Percentiles rank a stretch among this genome's conserved stretches.
phyloP scores from a whole-genome alignment of 2,888 invertebrate species.

The Rhyacophila evoluta region DNA sequence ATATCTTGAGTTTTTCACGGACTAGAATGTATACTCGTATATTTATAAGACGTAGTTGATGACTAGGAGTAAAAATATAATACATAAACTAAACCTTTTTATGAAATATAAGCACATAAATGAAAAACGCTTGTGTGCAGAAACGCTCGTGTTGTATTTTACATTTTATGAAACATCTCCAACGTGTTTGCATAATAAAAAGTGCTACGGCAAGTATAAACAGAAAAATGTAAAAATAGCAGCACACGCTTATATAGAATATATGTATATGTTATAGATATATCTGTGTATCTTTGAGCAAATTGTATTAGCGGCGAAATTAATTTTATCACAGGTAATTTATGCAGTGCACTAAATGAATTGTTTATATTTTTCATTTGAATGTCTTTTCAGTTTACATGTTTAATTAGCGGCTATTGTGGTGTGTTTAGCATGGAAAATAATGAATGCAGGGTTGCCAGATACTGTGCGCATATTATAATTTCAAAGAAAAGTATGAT shows the following conservation, averaged over 20 bases:
- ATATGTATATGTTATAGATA: not conserved
- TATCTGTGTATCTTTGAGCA: too few species aligned
- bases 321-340: not conserved
- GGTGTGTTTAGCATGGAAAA: not conserved
- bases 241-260: not conserved
- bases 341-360: not conserved
- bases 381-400: not conserved
- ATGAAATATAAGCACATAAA: not conserved
- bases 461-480: not conserved
- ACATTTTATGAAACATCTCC: not conserved
- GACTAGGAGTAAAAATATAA: not conserved
- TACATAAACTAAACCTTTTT: not conserved
- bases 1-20: too few species aligned
- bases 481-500: not conserved
- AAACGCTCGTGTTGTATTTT: not conserved
- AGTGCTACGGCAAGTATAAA: not conserved
- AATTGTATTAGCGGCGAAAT: too few species aligned
- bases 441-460: not conserved
- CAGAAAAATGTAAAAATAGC: not conserved
- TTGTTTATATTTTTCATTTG: too few species aligned
- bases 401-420: slow-evolving; percentile 18
- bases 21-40: too few species aligned
- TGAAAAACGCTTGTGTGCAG: not conserved
- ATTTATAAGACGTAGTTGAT: too few species aligned
- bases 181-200: not conserved